Base-by-base conservation (phyloP, 2,113 vertebrate species). In the Thymallus thymallus region DNA sequence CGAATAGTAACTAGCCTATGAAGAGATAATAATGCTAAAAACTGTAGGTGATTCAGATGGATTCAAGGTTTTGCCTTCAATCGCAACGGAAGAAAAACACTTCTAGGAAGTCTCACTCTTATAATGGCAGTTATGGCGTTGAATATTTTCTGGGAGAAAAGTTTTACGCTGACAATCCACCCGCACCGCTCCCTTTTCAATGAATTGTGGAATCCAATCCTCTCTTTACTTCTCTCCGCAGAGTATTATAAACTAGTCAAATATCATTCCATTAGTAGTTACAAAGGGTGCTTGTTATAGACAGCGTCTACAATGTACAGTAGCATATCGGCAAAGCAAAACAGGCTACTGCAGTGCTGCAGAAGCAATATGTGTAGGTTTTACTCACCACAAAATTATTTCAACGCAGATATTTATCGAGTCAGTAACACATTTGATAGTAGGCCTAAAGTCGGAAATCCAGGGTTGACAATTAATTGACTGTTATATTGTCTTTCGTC, bases 121-220 rank as follows among this genome's bases (percentile, higher is more conserved):
- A 41, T 41, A 60, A 23, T 62, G 64, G 77, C 80, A 32, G 79
- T 87, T 86, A 87, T 90, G 90, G 84, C 90, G 90, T 82, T 88
- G 70, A 71, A 87, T 90, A 82, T 73, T 89, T 90, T 90, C 85
- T 87, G 80, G 86, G 87, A 88, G 88, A 91, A 93, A 92, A 90
- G 87, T 92, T 93, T 92, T 86, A 48, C 68, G 84, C 88, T 89
- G 84, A 82, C 85, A 84, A 69, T 76, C 48, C 86, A 78, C 71
- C 76, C 67, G 86, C 85, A 92, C 90, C 88, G 86, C 89, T 89
- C 90, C 90, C 89, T 85, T 85, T 86, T 81, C 66, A 46, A 22
- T 41, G 29, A 41, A 67, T 16, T 77, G 84, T 73, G 80, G 9
- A 7, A 41, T 10, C 35, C 76, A 72, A 74, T 84, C 85, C 77